Evolutionary conservation across 2,888 invertebrate genomes (phyloP), one percentile per base, ranked within the genome.

Genomic region (Liodrosophila aerea): DNA sequence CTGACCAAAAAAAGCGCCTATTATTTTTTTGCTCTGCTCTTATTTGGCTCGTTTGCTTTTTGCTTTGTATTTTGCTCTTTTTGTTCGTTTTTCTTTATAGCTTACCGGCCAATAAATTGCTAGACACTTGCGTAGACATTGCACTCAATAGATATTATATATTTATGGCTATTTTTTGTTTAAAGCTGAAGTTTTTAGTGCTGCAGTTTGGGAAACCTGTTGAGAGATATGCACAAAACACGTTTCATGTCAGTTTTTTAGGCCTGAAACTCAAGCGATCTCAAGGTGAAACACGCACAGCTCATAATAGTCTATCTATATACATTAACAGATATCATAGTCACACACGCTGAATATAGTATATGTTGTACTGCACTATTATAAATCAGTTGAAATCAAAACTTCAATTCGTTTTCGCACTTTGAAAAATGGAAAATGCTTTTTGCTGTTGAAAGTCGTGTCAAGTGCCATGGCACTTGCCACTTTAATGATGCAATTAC

Each of bases 41-140:
- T 46, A 47, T 72, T 71, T 47, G 54, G 60, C 36, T 57, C 40
- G 37, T 29, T 57, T 57, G 56, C 39, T 59, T 18, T 45, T 56
- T 27, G 22, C 49, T 53, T 39, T 22, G 7, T 9, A 12, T 44
- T 11, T 50, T 22, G 4, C 41, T 33, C 13, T 11, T 41, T 15
- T 31, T 9, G 29, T 29, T 29, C 2, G 13, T 18, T 36, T 27
- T 56, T 52, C 33, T 27, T 29, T 37, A 22, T 30, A 40, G 59
- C 87, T 87, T 88, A 87, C 87, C 87, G 62, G 84, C 75, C 70
- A 86, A 73, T 78, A 88, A 68, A 73, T 73, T 84, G 67, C 74
- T 73, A 69, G 87, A 84, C 69, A 87, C 80, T 85, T 88, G 88
- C 54, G 87, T 85, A 68, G 82, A 82, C 88, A 87, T 87, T 58